Evolutionary conservation across 2,797 vertebrate species (phyloP), one percentile per base, ranked within the genome.

Genomic region (Urosaurus nigricauda): DNA sequence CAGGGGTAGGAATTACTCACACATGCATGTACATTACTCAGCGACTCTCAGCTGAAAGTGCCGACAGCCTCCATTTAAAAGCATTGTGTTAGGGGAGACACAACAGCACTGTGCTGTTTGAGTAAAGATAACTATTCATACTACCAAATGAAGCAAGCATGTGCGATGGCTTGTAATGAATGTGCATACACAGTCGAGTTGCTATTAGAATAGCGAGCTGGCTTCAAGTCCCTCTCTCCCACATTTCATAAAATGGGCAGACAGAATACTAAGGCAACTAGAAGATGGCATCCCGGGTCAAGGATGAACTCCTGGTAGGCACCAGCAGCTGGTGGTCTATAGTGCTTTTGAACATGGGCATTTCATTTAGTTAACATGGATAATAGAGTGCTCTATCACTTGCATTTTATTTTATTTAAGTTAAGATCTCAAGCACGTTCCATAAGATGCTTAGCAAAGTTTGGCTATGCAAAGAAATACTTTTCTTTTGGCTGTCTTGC

Each of bases 1-100:
- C 74, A 77, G 35, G 8, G 29, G 74, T 74, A 74, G 21, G 73
- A 78, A 77, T 86, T n/a, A 78, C 37, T 85, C 51, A 58, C 47
- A 65, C 80, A 68, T 17, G 80, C 80, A 65, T 32, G 40, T 68
- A 14, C 51, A 73, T 29, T 17, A 37, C 51, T 37, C 51, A 56
- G 60, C 11, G 3, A 83, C 37, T 83, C 80, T 83, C 60, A 47
- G 35, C 21, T 82, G 24, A 77, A 77, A n/a, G 16, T 65, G 21
- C 40, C n/a, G 47, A 60, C 19, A 14, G 56, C 17, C 12, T 35
- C 68, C 37, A 35, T 74, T 75, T 47, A 75, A 74, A 75, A 75
- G 11, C 12, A 60, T 11, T 43, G 40, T 19, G 7, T 53, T 77
- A 63, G 37, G 29, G 56, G 47, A 21, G 60, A 65, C n/a, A 79